Conservation (phyloP, 2,113 vertebrate genomes). For the Xenopus tropicalis region UCB_Xtro_10.0 CM004445.2:113337001-113337500, state of each 20-base stretch:
- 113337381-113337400: conserved; percentile 21
- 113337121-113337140: no score
- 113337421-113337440: not conserved
- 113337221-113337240: conserved; percentile 9
- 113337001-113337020: no score
- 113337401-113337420: not conserved
- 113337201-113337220: conserved; percentile 29
- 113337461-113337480: conserved; percentile 45
- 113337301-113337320: conserved; percentile 21
- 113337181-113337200: conserved; percentile 8
- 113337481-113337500: conserved; percentile 47
- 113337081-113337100: no score
- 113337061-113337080: no score
- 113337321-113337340: conserved; percentile 37
- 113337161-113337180: no score
- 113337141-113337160: no score
- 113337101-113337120: no score
- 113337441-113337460: not conserved
- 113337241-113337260: conserved; percentile 45
- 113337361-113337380: conserved; percentile 38
- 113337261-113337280: conserved; percentile 35
- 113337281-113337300: conserved; percentile 24
- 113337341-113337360: conserved; percentile 20
- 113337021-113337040: no score
- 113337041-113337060: no score